These are phyloP conservation scores for Dysmachus trigonus DNA, from an alignment of 2,888 invertebrate genomes.

Conservation along the genomic window DNA sequence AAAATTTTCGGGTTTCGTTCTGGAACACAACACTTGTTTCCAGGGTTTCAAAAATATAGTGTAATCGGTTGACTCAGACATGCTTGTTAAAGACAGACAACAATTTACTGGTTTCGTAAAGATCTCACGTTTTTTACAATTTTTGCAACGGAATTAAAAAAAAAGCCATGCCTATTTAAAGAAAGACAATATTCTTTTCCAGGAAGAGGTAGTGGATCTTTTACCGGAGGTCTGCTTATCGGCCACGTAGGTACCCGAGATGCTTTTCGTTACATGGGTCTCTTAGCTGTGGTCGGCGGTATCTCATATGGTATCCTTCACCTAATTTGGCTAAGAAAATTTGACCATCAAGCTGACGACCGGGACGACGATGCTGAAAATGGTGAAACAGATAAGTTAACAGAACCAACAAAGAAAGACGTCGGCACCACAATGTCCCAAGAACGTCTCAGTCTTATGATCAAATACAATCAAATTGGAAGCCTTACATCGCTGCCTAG, in stretches of 20 bases:
- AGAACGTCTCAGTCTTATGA: constrained; percentile 78
- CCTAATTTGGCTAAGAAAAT: constrained; percentile 76
- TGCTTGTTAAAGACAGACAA: background rate
- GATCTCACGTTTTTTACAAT: too few species aligned
- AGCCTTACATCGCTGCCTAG: constrained; percentile 77
- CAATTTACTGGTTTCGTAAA: background rate
- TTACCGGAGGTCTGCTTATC: constrained; percentile 80
- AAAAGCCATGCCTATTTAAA: too few species aligned
- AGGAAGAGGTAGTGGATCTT: constrained; percentile 84
- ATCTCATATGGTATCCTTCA: constrained; percentile 76
- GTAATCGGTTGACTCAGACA: background rate
- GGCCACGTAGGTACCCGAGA: constrained; percentile 79
- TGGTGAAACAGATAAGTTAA: constrained; percentile 72
- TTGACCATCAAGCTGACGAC: constrained; percentile 63
- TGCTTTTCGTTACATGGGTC: constrained; percentile 82
- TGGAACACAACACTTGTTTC: too few species aligned
- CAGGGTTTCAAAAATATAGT: too few species aligned
- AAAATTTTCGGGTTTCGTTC: constrained; percentile 65
- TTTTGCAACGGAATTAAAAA: too few species aligned
- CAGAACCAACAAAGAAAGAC: constrained; percentile 74
- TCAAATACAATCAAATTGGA: constrained; percentile 79
- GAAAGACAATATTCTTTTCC: background rate
- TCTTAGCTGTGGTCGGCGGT: constrained; percentile 76
- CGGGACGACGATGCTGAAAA: constrained; percentile 65
- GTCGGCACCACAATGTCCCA: constrained; percentile 76